Conservation (phyloP, 2,113 vertebrate genomes). For the Erinaceus europaeus region DNA sequence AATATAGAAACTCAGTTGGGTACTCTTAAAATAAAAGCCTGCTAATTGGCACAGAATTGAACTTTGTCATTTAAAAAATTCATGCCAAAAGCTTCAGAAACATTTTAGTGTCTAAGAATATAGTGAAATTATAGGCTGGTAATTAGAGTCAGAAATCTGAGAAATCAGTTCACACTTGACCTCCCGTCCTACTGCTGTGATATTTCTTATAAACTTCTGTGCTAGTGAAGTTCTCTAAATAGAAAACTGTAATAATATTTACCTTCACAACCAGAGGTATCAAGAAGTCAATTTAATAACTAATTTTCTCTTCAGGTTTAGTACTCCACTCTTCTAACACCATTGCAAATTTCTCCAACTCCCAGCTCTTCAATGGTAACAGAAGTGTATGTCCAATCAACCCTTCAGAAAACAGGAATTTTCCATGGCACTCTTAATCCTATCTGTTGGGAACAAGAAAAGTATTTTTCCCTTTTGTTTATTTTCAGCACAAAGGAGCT, state of each 20-base stretch:
- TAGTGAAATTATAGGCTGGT: neutral
- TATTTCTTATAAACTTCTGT: neutral
- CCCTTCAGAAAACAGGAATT: neutral
- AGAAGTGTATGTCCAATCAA: neutral
- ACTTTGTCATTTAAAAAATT: constrained; percentile 58
- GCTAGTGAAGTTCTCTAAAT: neutral
- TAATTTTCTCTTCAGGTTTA: constrained; percentile 31
- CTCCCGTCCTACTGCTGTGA: neutral
- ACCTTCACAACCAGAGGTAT: neutral
- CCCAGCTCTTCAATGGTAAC: neutral
- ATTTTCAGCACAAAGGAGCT: neutral
- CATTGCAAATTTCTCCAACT: neutral
- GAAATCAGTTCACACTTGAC: neutral
- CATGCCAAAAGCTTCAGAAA: constrained; percentile 37
- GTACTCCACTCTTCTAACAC: neutral
- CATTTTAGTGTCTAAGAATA: constrained; percentile 44
- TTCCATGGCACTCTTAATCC: neutral
- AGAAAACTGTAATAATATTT: constrained; percentile 15
- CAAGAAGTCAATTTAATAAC: neutral
- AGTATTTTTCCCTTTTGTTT: neutral
- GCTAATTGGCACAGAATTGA: constrained; percentile 53
- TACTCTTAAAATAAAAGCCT: constrained; percentile 45
- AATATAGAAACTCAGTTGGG: neutral
- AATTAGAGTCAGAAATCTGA: constrained; percentile 39
- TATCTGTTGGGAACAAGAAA: neutral